phyloP scores from a whole-genome alignment of 2,888 invertebrate species.

The Harpagoxenus sublaevis region DNA sequence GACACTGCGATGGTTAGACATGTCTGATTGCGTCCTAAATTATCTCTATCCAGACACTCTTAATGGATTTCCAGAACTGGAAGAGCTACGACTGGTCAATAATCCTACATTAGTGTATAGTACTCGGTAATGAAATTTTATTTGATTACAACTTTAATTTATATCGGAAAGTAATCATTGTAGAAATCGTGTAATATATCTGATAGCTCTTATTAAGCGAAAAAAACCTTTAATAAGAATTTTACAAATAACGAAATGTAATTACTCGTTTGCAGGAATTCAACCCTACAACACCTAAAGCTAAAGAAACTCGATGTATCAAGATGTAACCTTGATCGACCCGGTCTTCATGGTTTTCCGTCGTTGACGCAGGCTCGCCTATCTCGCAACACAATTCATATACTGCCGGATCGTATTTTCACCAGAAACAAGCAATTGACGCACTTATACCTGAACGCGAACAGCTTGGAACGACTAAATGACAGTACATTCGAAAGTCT shows the following conservation, averaged over 20 bases:
- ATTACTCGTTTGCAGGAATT: slow-evolving; percentile 70
- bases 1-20: slow-evolving; percentile 80
- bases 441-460: slow-evolving; percentile 89
- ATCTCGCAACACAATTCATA: slow-evolving; percentile 89
- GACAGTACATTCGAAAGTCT: slow-evolving; percentile 89
- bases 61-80: slow-evolving; percentile 79
- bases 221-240: not conserved
- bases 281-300: slow-evolving; percentile 79
- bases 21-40: slow-evolving; percentile 82
- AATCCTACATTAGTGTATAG: slow-evolving; percentile 82
- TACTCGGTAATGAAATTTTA: slow-evolving; percentile 75
- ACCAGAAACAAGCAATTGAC: slow-evolving; percentile 88
- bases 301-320: slow-evolving; percentile 81
- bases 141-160: slow-evolving; percentile 1
- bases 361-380: slow-evolving; percentile 88
- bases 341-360: slow-evolving; percentile 89
- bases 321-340: slow-evolving; percentile 81
- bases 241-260: not conserved
- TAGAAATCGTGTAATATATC: not conserved
- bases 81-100: slow-evolving; percentile 80
- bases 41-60: slow-evolving; percentile 80
- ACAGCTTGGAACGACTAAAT: slow-evolving; percentile 89
- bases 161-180: not conserved
- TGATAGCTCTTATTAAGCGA: not conserved
- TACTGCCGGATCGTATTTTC: slow-evolving; percentile 88